These are phyloP conservation scores for Nycticebus coucang DNA, from an alignment of 2,113 vertebrate genomes.

Conservation along the genomic window DNA sequence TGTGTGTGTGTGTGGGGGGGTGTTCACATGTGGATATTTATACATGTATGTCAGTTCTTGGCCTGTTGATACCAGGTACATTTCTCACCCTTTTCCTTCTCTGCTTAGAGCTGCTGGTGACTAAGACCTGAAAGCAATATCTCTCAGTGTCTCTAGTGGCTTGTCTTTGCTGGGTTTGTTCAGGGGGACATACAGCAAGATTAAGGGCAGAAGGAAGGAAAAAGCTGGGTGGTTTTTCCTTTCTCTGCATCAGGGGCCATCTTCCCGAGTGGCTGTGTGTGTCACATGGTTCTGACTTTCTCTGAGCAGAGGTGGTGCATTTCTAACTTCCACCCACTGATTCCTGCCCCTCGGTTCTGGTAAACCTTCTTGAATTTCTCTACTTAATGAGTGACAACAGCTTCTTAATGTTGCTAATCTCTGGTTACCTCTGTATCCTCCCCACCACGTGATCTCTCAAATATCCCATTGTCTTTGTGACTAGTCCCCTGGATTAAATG, in stretches of 20 bases:
- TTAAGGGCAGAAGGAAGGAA: background rate
- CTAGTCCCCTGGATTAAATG: background rate
- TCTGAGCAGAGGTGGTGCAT: background rate
- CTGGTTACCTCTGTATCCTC: background rate
- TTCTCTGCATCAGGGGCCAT: background rate
- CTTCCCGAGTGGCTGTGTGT: background rate
- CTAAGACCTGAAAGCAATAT: background rate
- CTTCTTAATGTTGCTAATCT: background rate
- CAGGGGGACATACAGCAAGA: background rate
- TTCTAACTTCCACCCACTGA: background rate
- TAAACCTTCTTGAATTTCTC: background rate
- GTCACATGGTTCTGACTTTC: background rate
- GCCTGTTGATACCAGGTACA: background rate
- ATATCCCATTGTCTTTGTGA: background rate
- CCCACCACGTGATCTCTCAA: background rate
- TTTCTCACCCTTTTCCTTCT: background rate
- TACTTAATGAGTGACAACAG: background rate
- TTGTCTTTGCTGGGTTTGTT: background rate
- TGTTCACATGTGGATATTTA: background rate
- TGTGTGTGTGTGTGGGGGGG: background rate
- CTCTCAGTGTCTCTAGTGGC: background rate
- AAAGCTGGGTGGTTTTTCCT: accelerated
- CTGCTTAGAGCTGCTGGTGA: background rate
- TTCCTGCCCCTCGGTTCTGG: background rate
- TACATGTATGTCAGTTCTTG: background rate